These are phyloP conservation scores for Parapsyche elsis DNA, from an alignment of 1,140 invertebrate species.

Conservation along the genomic window DNA sequence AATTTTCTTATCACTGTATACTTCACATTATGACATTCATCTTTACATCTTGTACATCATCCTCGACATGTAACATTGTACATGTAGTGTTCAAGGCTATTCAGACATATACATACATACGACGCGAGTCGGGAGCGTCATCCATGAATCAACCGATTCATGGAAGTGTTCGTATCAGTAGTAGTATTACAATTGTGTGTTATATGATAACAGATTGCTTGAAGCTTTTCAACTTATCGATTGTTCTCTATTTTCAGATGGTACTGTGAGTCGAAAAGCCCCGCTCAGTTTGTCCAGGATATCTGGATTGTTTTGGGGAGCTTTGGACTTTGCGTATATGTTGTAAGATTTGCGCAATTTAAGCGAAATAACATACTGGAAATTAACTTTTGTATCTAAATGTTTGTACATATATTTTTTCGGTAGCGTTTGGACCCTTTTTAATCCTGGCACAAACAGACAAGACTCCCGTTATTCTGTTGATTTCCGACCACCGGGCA, in stretches of 20 bases:
- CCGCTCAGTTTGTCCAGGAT: conserved; percentile 58
- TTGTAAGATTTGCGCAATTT: conserved; percentile 58
- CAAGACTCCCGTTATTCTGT: conserved; percentile 44
- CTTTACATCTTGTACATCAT: background rate
- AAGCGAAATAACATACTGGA: background rate
- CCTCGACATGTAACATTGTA: background rate
- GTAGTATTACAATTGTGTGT: too few relatives aligned
- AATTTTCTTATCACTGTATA: background rate
- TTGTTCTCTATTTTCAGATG: conserved; percentile 54
- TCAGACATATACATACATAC: too few relatives aligned
- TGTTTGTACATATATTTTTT: conserved; percentile 46
- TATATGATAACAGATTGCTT: too few relatives aligned
- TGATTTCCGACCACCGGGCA: conserved; percentile 42
- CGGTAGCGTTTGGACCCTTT: conserved; percentile 58
- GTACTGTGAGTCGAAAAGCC: conserved; percentile 56
- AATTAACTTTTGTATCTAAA: background rate
- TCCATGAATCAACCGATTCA: too few relatives aligned
- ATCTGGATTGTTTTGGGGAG: conserved; percentile 58
- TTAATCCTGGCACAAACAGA: conserved; percentile 57
- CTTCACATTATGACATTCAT: background rate
- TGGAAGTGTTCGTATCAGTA: too few relatives aligned
- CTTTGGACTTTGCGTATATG: conserved; percentile 57
- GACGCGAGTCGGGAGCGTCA: too few relatives aligned
- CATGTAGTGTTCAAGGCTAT: background rate
- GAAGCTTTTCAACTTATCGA: background rate